phyloP scores from a whole-genome alignment of 2,113 vertebrate genomes.

The Vidua macroura region DNA sequence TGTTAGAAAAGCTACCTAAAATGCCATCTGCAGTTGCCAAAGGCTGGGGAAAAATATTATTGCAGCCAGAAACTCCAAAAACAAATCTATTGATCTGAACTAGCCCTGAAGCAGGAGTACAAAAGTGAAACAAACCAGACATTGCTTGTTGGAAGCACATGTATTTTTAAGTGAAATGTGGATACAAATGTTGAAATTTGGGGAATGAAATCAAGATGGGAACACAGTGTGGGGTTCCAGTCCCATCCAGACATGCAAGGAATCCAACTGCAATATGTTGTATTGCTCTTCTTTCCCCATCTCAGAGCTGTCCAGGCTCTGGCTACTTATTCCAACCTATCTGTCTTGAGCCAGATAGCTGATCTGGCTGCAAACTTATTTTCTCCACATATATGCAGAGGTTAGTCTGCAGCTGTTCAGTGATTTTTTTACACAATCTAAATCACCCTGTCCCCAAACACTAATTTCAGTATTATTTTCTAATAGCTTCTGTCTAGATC shows the following conservation, averaged over 20 bases:
- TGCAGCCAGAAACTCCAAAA: background rate
- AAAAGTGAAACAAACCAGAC: background rate
- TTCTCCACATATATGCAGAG: background rate
- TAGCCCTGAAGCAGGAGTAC: background rate
- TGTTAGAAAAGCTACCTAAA: constrained; percentile 27
- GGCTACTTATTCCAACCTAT: background rate
- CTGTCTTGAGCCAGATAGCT: background rate
- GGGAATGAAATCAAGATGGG: background rate
- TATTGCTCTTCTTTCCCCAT: background rate
- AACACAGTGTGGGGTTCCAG: background rate
- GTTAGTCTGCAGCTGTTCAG: background rate
- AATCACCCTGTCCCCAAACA: background rate
- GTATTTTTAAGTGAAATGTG: background rate
- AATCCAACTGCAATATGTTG: background rate
- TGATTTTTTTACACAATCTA: background rate
- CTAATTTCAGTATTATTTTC: background rate
- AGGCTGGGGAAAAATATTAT: background rate
- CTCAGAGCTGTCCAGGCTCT: background rate
- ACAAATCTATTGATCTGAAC: background rate
- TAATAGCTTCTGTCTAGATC: background rate
- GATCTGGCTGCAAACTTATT: background rate
- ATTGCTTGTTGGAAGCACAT: background rate
- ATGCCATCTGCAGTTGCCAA: constrained; percentile 9
- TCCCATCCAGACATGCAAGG: background rate
- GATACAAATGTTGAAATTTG: background rate